These are phyloP conservation scores for Rhinopomastus cyanomelas DNA, from an alignment of 2,113 vertebrate genomes.

Conservation along the genomic window DNA sequence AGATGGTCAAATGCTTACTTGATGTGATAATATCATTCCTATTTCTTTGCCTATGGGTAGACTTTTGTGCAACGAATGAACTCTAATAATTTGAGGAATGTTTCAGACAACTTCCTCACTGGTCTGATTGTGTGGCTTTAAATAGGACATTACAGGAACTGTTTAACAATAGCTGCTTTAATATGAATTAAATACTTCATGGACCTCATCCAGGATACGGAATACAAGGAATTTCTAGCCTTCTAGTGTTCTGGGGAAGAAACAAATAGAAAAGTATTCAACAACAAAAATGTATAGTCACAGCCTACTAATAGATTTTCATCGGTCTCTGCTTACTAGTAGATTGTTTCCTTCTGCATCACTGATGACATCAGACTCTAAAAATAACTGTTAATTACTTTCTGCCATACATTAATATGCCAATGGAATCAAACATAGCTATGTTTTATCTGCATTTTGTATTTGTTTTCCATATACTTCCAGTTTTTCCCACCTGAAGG, in stretches of 20 bases:
- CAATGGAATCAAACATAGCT: not conserved
- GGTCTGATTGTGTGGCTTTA: not conserved
- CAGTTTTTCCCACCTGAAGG: not conserved
- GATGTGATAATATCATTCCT: not conserved
- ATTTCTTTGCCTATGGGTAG: not conserved
- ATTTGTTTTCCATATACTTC: not conserved
- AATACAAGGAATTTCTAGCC: slow-evolving; percentile 37
- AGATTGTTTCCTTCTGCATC: not conserved
- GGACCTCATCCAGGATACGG: not conserved
- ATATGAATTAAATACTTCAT: not conserved
- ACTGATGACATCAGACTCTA: not conserved
- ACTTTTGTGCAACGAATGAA: not conserved
- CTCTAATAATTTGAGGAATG: slow-evolving; percentile 28
- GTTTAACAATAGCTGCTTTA: slow-evolving; percentile 49
- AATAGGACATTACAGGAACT: not conserved
- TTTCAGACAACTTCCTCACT: slow-evolving; percentile 23
- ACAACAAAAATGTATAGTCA: not conserved
- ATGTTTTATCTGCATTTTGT: not conserved
- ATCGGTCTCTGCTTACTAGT: not conserved
- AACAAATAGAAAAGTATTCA: not conserved
- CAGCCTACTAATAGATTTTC: not conserved
- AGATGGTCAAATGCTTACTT: not conserved
- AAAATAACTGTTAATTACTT: not conserved
- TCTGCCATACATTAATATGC: not conserved
- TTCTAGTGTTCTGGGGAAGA: not conserved